These are phyloP conservation scores for Atta texana DNA, from an alignment of 1,140 invertebrate species.

Conservation along the genomic window DNA sequence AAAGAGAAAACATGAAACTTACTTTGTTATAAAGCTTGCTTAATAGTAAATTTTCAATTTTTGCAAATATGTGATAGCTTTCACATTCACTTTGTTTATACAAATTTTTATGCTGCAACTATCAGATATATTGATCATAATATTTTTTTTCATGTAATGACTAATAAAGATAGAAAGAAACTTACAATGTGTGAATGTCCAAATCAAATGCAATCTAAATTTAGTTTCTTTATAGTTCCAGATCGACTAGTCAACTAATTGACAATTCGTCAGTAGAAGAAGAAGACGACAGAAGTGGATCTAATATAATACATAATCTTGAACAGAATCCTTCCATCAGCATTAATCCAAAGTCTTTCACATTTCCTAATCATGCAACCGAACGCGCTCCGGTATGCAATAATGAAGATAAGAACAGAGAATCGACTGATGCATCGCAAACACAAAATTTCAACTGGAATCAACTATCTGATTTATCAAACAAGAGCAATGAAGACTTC, in stretches of 20 bases:
- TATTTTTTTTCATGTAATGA: neutral
- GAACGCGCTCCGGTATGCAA: slow-evolving; percentile 48
- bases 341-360: slow-evolving; percentile 77
- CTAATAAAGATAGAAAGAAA: too few relatives aligned
- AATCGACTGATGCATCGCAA: slow-evolving; percentile 24
- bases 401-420: slow-evolving; percentile 60
- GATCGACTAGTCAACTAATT: slow-evolving; percentile 72
- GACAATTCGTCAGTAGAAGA: slow-evolving; percentile 65
- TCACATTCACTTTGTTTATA: neutral
- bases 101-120: neutral
- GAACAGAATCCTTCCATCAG: slow-evolving; percentile 77
- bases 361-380: slow-evolving; percentile 65
- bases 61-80: neutral
- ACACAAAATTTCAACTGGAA: slow-evolving; percentile 78
- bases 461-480: slow-evolving; percentile 74
- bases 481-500: slow-evolving; percentile 56
- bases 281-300: slow-evolving; percentile 68
- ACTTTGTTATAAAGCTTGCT: neutral
- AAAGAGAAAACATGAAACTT: neutral
- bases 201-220: neutral
- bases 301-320: slow-evolving; percentile 70
- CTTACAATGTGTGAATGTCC: too few relatives aligned
- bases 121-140: neutral
- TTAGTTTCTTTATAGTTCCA: slow-evolving; percentile 71
- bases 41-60: neutral